Evolutionary conservation across 2,888 invertebrate genomes (phyloP), one percentile per base, ranked within the genome.

Genomic region (Elegia similella): DNA sequence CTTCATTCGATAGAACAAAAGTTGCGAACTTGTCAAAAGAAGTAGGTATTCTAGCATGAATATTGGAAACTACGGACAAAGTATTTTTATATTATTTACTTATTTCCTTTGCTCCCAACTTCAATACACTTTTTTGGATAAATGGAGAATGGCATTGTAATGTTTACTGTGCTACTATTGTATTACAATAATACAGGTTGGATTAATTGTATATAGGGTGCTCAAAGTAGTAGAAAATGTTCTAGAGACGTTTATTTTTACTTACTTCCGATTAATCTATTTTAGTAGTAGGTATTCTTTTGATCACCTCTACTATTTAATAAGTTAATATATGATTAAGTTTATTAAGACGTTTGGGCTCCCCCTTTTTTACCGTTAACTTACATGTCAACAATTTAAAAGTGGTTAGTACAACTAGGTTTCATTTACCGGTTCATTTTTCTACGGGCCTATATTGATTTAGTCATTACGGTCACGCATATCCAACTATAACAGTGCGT

Each of bases 401-500:
- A 23, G n/a, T n/a, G n/a, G n/a, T n/a, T n/a, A 23, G 23, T 23
- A 23, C 2, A 23, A 23, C 23, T 5, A 23, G 23, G 23, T 23
- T 23, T 23, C 23, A 23, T 23, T n/a, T 23, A 23, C 23, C 38
- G 10, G 5, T 5, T n/a, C 5, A 38, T 38, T 38, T 34, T 38
- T 6, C 38, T 38, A 38, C 38, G 1, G n/a, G 10, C 2, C 0
- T 0, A 2, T 50, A 50, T 50, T 50, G 34, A 50, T 50, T 50
- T 50, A 34, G n/a, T 50, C 16, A 50, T 50, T 34, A 50, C 10
- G 15, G 15, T 16, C 48, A 50, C 32, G 32, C 48, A 34, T 15
- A 2, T 44, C 44, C 7, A 17, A 7, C 8, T 16, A 7, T 7
- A 17, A 50, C 15, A 59, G 54, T 59, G 62, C 64, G 63, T 68